phyloP scores from a whole-genome alignment of 2,797 vertebrate genomes.

The Lepus oiostolus region DNA sequence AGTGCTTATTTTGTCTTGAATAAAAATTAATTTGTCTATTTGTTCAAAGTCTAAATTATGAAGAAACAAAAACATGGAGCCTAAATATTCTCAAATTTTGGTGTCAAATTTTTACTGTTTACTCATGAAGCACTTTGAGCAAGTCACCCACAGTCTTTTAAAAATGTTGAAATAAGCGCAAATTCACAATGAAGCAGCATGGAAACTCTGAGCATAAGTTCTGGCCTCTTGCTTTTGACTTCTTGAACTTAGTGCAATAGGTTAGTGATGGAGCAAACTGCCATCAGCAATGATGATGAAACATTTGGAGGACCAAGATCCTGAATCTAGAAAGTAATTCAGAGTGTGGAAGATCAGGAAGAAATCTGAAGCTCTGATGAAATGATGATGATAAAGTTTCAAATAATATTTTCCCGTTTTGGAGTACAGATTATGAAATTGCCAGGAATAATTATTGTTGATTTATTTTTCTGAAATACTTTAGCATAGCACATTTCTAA shows the following conservation, averaged over 20 bases:
- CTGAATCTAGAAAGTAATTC: slow-evolving; percentile 1
- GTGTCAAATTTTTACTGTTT: slow-evolving; percentile 50
- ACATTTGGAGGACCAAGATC: not conserved
- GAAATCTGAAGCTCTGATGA: not conserved
- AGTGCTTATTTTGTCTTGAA: slow-evolving; percentile 69
- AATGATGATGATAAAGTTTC: not conserved
- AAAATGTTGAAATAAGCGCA: slow-evolving; percentile 49
- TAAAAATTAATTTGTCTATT: slow-evolving; percentile 74
- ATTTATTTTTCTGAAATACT: slow-evolving; percentile 12
- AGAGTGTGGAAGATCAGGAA: not conserved
- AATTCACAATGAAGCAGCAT: not conserved
- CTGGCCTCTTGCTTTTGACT: not conserved
- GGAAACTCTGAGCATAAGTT: not conserved
- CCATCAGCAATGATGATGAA: not conserved
- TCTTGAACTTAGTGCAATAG: not conserved
- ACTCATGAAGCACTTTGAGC: slow-evolving; percentile 58
- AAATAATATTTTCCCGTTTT: not conserved
- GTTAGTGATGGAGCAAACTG: not conserved
- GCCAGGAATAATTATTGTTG: not conserved
- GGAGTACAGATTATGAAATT: not conserved
- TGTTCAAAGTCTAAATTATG: slow-evolving; percentile 68
- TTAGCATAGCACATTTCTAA: not conserved
- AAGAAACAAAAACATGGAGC: not conserved
- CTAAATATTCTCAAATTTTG: slow-evolving; percentile 58
- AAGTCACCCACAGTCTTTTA: not conserved